phyloP scores from a whole-genome alignment of 92 coral and sea anemone species.

The Desmophyllum pertusum region DNA sequence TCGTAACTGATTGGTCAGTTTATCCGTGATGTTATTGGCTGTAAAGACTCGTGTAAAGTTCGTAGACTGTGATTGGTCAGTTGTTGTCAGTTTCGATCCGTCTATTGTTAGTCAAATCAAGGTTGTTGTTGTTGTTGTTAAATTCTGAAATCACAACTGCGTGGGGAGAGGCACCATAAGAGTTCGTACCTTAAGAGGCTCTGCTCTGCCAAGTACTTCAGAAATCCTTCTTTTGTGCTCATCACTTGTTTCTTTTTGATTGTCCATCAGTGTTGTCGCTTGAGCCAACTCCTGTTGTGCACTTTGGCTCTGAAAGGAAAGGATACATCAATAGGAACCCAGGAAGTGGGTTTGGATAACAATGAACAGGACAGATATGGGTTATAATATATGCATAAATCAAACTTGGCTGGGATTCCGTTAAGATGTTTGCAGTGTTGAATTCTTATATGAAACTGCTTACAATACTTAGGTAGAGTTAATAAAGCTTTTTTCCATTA shows the following conservation, averaged over 20 bases:
- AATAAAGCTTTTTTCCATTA: neutral
- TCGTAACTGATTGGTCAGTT: too few relatives aligned
- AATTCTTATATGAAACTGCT: neutral
- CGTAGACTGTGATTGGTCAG: too few relatives aligned
- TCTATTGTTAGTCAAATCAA: too few relatives aligned
- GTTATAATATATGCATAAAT: too few relatives aligned
- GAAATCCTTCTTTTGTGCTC: neutral
- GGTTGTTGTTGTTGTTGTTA: too few relatives aligned
- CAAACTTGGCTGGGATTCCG: too few relatives aligned
- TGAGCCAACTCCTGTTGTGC: conserved; percentile 12
- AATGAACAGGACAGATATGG: too few relatives aligned
- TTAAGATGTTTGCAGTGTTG: neutral
- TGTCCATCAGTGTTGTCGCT: neutral
- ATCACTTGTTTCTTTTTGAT: neutral
- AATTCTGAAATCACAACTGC: neutral
- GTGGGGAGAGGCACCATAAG: neutral
- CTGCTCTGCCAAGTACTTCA: neutral
- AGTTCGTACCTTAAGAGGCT: conserved; percentile 12
- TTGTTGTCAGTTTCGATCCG: too few relatives aligned
- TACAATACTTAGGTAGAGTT: neutral
- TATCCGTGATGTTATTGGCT: too few relatives aligned
- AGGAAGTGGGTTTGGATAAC: too few relatives aligned
- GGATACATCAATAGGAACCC: neutral
- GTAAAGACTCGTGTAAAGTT: too few relatives aligned
- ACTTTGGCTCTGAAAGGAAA: neutral